phyloP scores from a whole-genome alignment of 2,113 vertebrate genomes.

The Chaetodon auriga region DNA sequence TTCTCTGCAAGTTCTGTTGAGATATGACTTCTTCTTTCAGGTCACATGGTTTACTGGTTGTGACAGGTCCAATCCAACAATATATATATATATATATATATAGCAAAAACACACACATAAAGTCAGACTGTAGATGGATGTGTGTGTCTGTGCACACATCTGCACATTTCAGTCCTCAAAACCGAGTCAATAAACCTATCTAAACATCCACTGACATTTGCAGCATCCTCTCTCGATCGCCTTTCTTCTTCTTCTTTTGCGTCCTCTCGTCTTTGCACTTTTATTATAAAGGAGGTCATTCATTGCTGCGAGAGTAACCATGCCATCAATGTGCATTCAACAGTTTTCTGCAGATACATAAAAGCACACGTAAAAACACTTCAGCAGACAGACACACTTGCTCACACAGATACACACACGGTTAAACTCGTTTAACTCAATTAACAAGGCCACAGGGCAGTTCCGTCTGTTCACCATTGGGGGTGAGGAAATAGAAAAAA shows the following conservation, averaged over 20 bases:
- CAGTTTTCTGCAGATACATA: not conserved
- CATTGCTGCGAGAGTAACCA: conserved; percentile 14
- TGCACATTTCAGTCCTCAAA: conserved; percentile 8
- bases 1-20: conserved; percentile 31
- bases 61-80: conserved; percentile 23
- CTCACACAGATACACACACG: conserved; percentile 18
- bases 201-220: conserved; percentile 8
- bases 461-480: conserved; percentile 24
- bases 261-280: not conserved
- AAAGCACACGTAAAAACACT: not conserved
- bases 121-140: not conserved
- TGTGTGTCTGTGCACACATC: not conserved
- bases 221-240: not conserved
- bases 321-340: conserved; percentile 13
- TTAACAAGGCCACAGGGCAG: conserved; percentile 38
- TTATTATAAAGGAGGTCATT: conserved; percentile 6
- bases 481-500: conserved; percentile 11
- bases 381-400: not conserved
- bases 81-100: conserved; percentile 17
- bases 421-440: conserved; percentile 32
- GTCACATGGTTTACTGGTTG: conserved; percentile 29
- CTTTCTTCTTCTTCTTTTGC: not conserved
- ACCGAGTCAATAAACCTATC: conserved; percentile 4
- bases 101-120: conserved; percentile 18
- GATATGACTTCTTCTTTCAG: conserved; percentile 37